Conservation (phyloP, 2,888 invertebrate genomes). For the Temnothorax rugatulus region DNA sequence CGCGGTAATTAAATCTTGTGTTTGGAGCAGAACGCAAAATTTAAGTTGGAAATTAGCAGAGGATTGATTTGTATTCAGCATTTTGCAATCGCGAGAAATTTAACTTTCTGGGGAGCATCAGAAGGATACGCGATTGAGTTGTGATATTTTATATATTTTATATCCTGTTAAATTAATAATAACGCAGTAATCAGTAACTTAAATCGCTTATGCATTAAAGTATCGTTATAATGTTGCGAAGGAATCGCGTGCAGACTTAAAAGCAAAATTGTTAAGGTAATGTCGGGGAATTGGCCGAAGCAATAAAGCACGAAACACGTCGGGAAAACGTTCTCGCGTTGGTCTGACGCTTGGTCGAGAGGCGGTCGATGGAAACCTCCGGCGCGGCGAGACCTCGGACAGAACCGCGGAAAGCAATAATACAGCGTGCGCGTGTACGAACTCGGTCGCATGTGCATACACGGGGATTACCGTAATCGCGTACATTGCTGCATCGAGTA, state of each 20-base stretch:
- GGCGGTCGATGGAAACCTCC: constrained; percentile 37
- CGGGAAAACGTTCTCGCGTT: constrained; percentile 6
- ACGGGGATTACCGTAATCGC: constrained; percentile 24
- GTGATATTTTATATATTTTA: not conserved
- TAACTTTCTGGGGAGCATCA: not conserved
- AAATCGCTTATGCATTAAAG: not conserved
- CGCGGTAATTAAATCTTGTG: not conserved
- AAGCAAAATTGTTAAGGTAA: constrained; percentile 8
- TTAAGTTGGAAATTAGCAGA: not conserved
- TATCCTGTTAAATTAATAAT: not conserved
- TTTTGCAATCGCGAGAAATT: not conserved
- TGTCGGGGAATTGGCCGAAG: not conserved
- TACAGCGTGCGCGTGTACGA: constrained; percentile 4
- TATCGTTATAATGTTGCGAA: not conserved
- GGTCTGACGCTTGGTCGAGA: constrained; percentile 4
- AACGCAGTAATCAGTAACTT: not conserved
- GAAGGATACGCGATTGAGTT: not conserved
- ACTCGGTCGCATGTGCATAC: constrained; percentile 1
- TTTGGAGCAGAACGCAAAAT: not conserved
- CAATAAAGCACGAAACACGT: constrained; percentile 4
- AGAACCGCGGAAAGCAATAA: constrained; percentile 32
- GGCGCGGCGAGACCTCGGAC: constrained; percentile 2
- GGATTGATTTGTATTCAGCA: not conserved
- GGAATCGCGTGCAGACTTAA: constrained; percentile 3
- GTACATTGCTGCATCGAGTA: not conserved